These are phyloP conservation scores for Eupelmus urozonus DNA, from an alignment of 2,888 invertebrate genomes.

Conservation along the genomic window DNA sequence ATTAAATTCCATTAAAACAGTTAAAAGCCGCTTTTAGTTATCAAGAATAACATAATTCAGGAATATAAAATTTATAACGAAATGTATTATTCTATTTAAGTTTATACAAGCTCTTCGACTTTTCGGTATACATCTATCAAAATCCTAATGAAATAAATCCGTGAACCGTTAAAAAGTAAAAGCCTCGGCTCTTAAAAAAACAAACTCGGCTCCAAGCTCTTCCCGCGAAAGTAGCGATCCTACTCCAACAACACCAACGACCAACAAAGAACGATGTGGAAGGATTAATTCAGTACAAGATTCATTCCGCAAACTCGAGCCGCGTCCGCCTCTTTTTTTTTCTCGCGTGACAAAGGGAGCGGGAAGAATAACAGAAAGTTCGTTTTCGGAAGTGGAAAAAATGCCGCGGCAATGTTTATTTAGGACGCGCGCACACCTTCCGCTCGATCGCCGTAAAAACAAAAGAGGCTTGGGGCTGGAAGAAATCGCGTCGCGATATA, in stretches of 20 bases:
- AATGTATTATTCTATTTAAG: no score
- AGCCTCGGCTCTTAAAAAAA: no score
- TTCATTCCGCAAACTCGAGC: slow-evolving; percentile 2
- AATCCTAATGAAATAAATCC: no score
- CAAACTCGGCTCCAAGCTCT: no score
- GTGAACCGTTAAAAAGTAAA: no score
- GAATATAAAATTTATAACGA: no score
- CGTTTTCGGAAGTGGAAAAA: slow-evolving; percentile 24
- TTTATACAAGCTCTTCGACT: no score
- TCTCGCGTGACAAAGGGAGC: slow-evolving; percentile 13
- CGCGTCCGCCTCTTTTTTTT: not conserved
- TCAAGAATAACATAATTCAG: no score
- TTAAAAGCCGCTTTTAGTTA: no score
- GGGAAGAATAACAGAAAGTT: slow-evolving; percentile 22
- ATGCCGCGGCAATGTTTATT: slow-evolving; percentile 35
- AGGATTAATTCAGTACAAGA: slow-evolving; percentile 21
- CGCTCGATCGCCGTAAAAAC: slow-evolving; percentile 13
- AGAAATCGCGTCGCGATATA: not conserved
- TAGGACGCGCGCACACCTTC: slow-evolving; percentile 29
- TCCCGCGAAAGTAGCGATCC: not conserved
- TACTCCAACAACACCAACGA: not conserved
- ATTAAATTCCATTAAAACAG: no score
- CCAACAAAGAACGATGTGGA: not conserved
- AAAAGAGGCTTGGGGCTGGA: not conserved
- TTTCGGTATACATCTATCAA: no score